Conservation (phyloP, 1,140 invertebrate species). For the Caenorhabditis remanei region DNA sequence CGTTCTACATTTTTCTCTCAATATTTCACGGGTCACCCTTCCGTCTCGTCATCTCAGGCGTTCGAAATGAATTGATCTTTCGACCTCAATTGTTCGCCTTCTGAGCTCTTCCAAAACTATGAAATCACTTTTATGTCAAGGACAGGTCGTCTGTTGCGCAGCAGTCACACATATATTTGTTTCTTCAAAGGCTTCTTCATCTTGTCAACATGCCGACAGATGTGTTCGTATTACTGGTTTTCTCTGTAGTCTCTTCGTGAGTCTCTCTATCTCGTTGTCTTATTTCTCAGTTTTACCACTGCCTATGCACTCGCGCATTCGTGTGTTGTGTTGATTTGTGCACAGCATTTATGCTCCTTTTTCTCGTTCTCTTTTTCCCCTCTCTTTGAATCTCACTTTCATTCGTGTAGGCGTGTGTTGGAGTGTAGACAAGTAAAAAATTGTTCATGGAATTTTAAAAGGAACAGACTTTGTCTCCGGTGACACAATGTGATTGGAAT, state of each 20-base stretch:
- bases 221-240: not conserved
- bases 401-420: not conserved
- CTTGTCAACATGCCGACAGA: not conserved
- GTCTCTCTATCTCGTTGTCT: not conserved
- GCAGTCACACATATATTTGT: not conserved
- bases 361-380: not conserved
- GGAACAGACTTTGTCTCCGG: not conserved
- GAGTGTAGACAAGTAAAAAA: not conserved
- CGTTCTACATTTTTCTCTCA: too few relatives aligned
- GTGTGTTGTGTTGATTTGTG: not conserved
- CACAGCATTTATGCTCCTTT: not conserved
- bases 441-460: not conserved
- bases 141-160: not conserved
- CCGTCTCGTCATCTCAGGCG: too few relatives aligned
- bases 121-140: not conserved
- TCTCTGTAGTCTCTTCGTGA: not conserved
- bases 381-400: not conserved
- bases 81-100: not conserved
- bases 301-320: conserved; percentile 34
- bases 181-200: not conserved
- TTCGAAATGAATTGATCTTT: not conserved
- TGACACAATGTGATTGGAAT: not conserved
- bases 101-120: too few relatives aligned
- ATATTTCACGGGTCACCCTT: too few relatives aligned
- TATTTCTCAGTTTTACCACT: not conserved